Base-by-base conservation (phyloP, 2,113 vertebrate genomes). In the Ia io region DNA sequence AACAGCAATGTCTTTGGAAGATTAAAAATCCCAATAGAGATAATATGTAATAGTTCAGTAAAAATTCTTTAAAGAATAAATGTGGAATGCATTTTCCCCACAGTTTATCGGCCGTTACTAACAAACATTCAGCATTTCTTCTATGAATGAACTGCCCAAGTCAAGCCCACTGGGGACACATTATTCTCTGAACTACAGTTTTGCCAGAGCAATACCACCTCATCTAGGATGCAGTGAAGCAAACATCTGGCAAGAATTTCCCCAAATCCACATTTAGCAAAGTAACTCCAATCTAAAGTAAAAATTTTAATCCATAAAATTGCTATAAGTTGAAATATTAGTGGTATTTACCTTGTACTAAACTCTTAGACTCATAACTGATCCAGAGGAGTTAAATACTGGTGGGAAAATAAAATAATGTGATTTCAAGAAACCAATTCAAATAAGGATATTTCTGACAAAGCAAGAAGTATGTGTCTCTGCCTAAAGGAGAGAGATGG, bases 91-190 rank as follows among this genome's bases (percentile, higher is more conserved):
- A 40, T 67, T 88, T 79, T 91, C 56, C 51, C 51, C 59, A n/a
- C 59, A 70, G 35, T 85, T 78, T 93, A 53, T 78, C 67, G 40
- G 37, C 23, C 8, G 2, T 84, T 91, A 59, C 59, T 93, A 96
- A 35, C 10, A 96, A 92, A 94, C 70, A 78, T n/a, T 94, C 35
- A 71, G 6, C 56, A n/a, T 87, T 71, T 92, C 77, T 94, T 77
- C 47, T 80, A 13, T 91, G 42, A 83, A 44, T 84, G 40, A 88
- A 40, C 78, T 86, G 51, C 44, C 42, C 65, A 87, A 76, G 56
- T 59, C 14, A 5, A 69, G 80, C 37, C 37, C 67, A 40, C 35
- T 2, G 22, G 42, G 93, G 49, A 95, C 11, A 83, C 5, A 83
- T 51, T 87, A 17, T 70, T 83, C 56, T 87, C 32, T 84, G 22